Evolutionary conservation across 2,113 vertebrate species (phyloP), one percentile per base, ranked within the genome.

Genomic region (Myotis yumanensis): DNA sequence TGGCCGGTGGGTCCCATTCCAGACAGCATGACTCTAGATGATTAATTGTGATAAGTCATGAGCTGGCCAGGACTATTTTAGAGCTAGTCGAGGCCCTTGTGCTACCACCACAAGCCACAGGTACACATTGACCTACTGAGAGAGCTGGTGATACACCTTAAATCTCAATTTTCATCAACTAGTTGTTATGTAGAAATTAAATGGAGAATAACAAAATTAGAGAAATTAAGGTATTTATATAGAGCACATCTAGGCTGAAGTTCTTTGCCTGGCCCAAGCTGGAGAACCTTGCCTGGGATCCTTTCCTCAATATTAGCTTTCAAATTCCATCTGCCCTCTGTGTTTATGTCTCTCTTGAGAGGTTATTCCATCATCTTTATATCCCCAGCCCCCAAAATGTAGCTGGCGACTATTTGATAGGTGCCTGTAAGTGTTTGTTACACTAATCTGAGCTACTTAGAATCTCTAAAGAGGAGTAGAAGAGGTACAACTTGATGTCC

Each of bases 111-210:
- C 11, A 51, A 25, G 17, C n/a, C 54, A 51, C 25, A 7, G 6
- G 12, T 30, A 1, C n/a, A 82, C 22, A 35, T 2, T 14, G 37
- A 32, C 35, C 15, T 75, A 35, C 2, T 7, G 37, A 43, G 12
- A 14, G 18, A 48, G 6, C 5, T 71, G 8, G 18, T 64, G 10
- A 88, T 86, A 37, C 71, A 87, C 7, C 11, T 73, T 93, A 69
- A 59, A 28, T 88, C 68, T 77, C 85, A 77, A 68, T 88, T 86
- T 88, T 91, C 10, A 87, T 69, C 81, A 79, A 43, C 14, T 82
- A 85, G 40, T 54, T 62, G 25, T 48, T 57, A 62, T 8, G 1
- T 11, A 82, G 20, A 94, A 90, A 77, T 66, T 52, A 89, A 95
- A 64, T 69, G 15, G 48, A 82, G n/a, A 86, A 88, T 88, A 22